Conservation (phyloP, 2,797 vertebrate species). For the Moxostoma hubbsi region DNA sequence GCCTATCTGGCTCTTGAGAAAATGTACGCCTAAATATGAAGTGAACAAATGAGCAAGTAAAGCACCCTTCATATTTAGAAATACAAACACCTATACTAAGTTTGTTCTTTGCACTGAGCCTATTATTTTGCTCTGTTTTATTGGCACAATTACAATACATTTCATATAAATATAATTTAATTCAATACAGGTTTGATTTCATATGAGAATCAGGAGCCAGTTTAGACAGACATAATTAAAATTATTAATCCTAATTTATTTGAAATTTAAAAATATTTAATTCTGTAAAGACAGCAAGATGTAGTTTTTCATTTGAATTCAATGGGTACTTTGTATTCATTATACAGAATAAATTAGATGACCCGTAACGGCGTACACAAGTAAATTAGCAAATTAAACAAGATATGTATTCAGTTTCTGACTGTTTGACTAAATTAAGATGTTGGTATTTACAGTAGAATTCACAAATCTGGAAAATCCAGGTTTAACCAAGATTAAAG, state of each 20-base stretch:
- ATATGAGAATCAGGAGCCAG: no score
- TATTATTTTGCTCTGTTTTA: no score
- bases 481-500: slow-evolving; percentile 6
- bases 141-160: no score
- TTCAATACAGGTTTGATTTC: no score
- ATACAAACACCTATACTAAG: no score
- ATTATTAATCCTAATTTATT: no score
- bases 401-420: neutral
- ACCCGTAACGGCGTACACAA: slow-evolving; percentile 16
- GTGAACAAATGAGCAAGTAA: no score
- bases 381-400: neutral
- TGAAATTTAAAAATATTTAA: neutral
- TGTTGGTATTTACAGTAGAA: slow-evolving; percentile 7
- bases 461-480: neutral
- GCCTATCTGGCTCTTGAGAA: no score
- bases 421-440: neutral
- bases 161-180: no score
- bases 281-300: neutral
- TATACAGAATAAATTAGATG: neutral
- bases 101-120: no score
- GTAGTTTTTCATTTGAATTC: neutral
- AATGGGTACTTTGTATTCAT: slow-evolving; percentile 1
- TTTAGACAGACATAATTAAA: neutral
- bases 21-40: no score
- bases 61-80: no score